phyloP scores from a whole-genome alignment of 2,113 vertebrate genomes.

The Archocentrus centrarchus region DNA sequence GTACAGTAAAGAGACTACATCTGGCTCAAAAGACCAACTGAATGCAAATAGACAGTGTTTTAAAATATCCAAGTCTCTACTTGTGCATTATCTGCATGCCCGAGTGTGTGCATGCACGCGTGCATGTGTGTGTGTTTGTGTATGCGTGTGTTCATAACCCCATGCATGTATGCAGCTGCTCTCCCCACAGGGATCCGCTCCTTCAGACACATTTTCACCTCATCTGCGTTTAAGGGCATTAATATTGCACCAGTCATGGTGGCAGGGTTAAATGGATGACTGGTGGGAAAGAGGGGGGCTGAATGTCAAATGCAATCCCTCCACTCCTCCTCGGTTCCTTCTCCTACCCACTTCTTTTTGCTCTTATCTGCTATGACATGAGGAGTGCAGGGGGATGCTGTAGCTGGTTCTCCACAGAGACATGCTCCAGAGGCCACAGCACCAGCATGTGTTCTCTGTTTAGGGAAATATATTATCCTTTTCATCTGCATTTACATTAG shows the following conservation, averaged over 20 bases:
- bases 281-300: conserved; percentile 55
- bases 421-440: conserved; percentile 38
- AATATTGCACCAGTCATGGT: conserved; percentile 82
- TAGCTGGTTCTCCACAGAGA: conserved; percentile 37
- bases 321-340: conserved; percentile 38
- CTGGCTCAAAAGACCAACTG: conserved; percentile 26
- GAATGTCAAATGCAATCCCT: conserved; percentile 75
- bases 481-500: conserved; percentile 46
- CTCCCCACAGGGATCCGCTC: conserved; percentile 74
- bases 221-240: conserved; percentile 84
- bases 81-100: not conserved
- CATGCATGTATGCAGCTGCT: conserved; percentile 64
- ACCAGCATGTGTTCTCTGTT: conserved; percentile 54
- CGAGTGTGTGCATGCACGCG: no score
- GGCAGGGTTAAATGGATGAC: conserved; percentile 84
- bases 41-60: conserved; percentile 49
- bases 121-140: not conserved
- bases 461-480: conserved; percentile 36
- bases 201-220: conserved; percentile 82
- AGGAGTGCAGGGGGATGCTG: conserved; percentile 28
- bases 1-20: conserved; percentile 35
- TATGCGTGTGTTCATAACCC: conserved; percentile 53
- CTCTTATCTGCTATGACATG: conserved; percentile 55
- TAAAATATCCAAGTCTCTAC: conserved; percentile 16
- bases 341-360: conserved; percentile 13